Percentiles rank a stretch among this genome's conserved stretches.
phyloP scores from a whole-genome alignment of 2,797 vertebrate species.

The Potorous gilbertii region DNA sequence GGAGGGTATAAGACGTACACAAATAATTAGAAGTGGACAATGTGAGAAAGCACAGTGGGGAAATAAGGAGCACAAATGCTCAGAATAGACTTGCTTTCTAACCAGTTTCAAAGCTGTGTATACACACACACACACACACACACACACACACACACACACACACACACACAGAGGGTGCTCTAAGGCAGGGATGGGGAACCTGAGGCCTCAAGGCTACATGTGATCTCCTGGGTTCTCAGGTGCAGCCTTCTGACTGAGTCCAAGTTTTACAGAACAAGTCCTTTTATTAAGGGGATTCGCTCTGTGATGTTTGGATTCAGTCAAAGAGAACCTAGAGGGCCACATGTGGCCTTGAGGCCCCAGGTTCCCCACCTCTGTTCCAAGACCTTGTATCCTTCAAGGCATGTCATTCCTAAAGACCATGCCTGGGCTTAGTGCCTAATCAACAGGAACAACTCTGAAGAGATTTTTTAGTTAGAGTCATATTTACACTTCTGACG shows the following conservation, averaged over 20 bases:
- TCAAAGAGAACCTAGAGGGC: no score
- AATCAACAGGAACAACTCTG: not conserved
- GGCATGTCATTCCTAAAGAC: not conserved
- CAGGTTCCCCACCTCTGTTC: no score
- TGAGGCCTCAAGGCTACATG: no score
- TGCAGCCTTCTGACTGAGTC: no score
- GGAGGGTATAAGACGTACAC: not conserved
- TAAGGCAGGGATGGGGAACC: not conserved
- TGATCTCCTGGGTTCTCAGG: no score
- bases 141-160: no score
- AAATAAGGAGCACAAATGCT: not conserved
- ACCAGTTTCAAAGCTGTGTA: not conserved
- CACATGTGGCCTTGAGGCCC: no score
- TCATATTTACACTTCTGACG: not conserved
- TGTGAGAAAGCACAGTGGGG: not conserved
- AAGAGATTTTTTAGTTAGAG: not conserved
- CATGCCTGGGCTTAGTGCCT: not conserved
- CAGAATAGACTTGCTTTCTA: not conserved
- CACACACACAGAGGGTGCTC: not conserved
- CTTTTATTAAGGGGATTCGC: no score
- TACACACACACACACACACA: no score
- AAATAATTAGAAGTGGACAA: not conserved
- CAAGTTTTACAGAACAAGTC: no score
- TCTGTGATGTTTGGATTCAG: no score
- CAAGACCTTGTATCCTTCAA: not conserved